phyloP scores from a whole-genome alignment of 2,888 invertebrate genomes.

The Stratiomys singularior region DNA sequence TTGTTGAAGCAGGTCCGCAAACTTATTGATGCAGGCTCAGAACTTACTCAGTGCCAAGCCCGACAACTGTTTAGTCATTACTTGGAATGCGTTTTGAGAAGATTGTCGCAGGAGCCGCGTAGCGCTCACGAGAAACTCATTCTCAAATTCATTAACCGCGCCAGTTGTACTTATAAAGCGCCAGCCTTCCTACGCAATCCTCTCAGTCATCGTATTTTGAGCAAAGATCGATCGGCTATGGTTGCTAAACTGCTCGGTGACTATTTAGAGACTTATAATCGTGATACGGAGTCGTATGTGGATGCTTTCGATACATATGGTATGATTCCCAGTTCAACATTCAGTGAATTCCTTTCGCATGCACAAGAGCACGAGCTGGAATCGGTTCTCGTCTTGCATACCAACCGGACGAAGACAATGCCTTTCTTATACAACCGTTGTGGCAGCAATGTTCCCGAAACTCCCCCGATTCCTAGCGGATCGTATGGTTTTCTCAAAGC shows the following conservation, averaged over 20 bases:
- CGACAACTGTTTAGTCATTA: constrained; percentile 83
- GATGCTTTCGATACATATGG: constrained; percentile 76
- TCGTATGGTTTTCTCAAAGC: constrained; percentile 64
- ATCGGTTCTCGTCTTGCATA: constrained; percentile 62
- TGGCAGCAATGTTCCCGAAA: constrained; percentile 60
- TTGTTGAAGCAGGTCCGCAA: constrained; percentile 63
- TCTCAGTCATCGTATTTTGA: constrained; percentile 72
- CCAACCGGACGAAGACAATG: constrained; percentile 64
- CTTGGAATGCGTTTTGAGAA: constrained; percentile 77
- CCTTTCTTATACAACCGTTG: constrained; percentile 64
- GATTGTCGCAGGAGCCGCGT: constrained; percentile 68
- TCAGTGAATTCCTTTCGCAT: constrained; percentile 71
- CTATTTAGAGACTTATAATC: constrained; percentile 83
- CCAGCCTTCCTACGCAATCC: constrained; percentile 73
- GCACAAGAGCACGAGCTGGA: constrained; percentile 66
- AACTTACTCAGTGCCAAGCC: constrained; percentile 73
- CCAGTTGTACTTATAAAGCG: constrained; percentile 76
- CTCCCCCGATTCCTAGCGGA: constrained; percentile 65
- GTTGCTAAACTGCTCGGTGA: constrained; percentile 86
- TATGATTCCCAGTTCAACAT: constrained; percentile 67
- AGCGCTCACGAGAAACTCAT: constrained; percentile 70
- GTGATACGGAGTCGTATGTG: constrained; percentile 82
- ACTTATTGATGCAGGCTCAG: constrained; percentile 72
- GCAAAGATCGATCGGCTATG: constrained; percentile 84
- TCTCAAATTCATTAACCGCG: constrained; percentile 79